phyloP scores from a whole-genome alignment of 2,113 vertebrate species.

The Agapornis roseicollis region DNA sequence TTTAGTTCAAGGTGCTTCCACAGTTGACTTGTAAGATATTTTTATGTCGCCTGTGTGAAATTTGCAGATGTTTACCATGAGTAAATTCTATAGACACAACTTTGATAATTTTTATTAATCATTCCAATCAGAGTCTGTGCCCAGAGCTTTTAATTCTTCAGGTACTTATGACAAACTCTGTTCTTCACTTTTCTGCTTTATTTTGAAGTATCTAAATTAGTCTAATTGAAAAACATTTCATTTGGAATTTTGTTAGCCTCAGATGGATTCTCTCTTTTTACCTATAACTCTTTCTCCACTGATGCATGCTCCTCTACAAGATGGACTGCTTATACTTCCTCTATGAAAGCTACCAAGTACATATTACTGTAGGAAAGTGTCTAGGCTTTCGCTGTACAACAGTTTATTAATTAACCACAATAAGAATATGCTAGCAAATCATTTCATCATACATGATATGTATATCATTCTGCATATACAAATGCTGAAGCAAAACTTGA shows the following conservation, averaged over 20 bases:
- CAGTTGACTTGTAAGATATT: not conserved
- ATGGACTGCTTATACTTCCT: not conserved
- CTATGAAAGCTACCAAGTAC: not conserved
- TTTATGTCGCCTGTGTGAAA: rapidly evolving
- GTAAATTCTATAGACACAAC: rapidly evolving
- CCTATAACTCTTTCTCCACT: rapidly evolving
- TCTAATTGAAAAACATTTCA: rapidly evolving
- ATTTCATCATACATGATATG: not conserved
- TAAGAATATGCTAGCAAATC: not conserved
- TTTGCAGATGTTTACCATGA: not conserved
- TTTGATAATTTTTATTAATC: not conserved
- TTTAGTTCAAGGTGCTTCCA: not conserved
- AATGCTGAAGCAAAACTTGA: not conserved
- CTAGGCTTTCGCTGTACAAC: not conserved
- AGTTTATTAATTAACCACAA: not conserved
- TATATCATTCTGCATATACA: not conserved
- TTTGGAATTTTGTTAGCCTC: not conserved
- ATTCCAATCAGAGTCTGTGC: rapidly evolving
- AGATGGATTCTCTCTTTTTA: not conserved
- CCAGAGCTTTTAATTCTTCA: not conserved
- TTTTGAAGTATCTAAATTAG: not conserved
- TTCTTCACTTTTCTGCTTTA: not conserved
- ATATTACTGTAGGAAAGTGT: not conserved
- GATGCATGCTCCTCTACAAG: not conserved
- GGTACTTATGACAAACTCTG: rapidly evolving